Percentiles rank a stretch among this genome's conserved stretches.
Evolutionary conservation across 2,113 vertebrate genomes (phyloP).

Genomic region (Hydrochoerus hydrochaeris): DNA sequence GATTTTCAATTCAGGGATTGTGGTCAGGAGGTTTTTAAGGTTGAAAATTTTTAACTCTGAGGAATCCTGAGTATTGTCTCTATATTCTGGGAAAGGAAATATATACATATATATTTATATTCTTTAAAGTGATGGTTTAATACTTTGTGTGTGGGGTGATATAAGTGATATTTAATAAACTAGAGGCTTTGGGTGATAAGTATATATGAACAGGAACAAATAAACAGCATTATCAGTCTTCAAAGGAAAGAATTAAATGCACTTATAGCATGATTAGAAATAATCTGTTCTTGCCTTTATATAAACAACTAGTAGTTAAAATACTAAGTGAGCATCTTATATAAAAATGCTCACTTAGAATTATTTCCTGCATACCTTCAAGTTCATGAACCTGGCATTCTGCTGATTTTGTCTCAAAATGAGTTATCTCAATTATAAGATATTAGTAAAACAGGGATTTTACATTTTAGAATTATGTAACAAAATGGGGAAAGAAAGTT

Average conservation of each 20-base stretch:
- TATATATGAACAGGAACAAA: constrained; percentile 26
- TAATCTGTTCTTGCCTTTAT: constrained; percentile 17
- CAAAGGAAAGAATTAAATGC: constrained; percentile 22
- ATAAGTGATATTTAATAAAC: constrained; percentile 41
- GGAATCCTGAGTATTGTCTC: constrained; percentile 9
- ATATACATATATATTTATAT: neutral
- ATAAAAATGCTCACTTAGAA: constrained; percentile 15
- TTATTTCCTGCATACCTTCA: neutral
- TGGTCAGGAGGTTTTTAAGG: neutral
- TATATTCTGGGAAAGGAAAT: constrained; percentile 44
- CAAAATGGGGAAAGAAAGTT: neutral
- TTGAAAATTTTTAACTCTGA: neutral
- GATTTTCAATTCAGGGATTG: neutral
- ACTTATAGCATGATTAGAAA: constrained; percentile 26
- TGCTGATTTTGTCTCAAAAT: neutral
- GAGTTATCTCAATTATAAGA: neutral
- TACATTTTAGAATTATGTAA: constrained; percentile 36
- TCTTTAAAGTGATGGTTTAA: constrained; percentile 29
- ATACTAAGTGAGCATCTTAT: neutral
- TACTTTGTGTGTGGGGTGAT: neutral
- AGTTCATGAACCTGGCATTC: constrained; percentile 14
- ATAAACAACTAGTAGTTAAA: neutral
- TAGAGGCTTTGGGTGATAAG: neutral
- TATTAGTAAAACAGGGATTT: constrained; percentile 29
- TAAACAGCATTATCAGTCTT: neutral